Percentiles rank a stretch among this genome's conserved stretches.
Evolutionary conservation across 1,140 invertebrate genomes (phyloP).

Genomic region (Brevipalpus yothersi): DNA sequence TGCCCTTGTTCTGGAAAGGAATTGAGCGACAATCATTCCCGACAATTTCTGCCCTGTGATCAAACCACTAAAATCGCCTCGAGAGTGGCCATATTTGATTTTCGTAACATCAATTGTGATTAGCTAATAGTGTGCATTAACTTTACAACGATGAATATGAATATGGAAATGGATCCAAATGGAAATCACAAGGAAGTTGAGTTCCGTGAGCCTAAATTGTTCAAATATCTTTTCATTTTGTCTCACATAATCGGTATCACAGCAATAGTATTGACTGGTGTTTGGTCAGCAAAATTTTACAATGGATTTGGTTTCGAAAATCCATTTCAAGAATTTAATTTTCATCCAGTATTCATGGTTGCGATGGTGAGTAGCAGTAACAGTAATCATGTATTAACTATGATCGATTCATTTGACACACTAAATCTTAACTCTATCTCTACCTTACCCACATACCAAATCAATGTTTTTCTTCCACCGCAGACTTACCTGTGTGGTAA

Average conservation of each 20-base stretch:
- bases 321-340: conserved; percentile 47
- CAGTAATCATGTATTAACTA: conserved; percentile 9
- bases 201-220: conserved; percentile 5
- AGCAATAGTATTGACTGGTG: conserved; percentile 34
- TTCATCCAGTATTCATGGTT: conserved; percentile 32
- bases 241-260: conserved; percentile 25
- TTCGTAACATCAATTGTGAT: too few relatives aligned
- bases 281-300: conserved; percentile 42
- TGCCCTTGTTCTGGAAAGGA: too few relatives aligned
- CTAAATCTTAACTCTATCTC: too few relatives aligned
- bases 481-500: too few relatives aligned
- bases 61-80: too few relatives aligned
- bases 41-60: too few relatives aligned
- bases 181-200: not conserved
- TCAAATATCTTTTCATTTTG: not conserved
- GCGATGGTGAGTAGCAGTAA: conserved; percentile 2
- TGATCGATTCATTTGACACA: too few relatives aligned
- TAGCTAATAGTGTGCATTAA: too few relatives aligned
- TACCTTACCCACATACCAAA: too few relatives aligned
- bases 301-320: conserved; percentile 35
- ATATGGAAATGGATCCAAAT: conserved; percentile 18
- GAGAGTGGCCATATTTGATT: too few relatives aligned
- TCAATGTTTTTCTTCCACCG: too few relatives aligned
- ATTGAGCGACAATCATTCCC: too few relatives aligned
- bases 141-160: conserved; percentile 25